Conservation (phyloP, 2,797 vertebrate genomes). For the Eulemur rubriventer region DNA sequence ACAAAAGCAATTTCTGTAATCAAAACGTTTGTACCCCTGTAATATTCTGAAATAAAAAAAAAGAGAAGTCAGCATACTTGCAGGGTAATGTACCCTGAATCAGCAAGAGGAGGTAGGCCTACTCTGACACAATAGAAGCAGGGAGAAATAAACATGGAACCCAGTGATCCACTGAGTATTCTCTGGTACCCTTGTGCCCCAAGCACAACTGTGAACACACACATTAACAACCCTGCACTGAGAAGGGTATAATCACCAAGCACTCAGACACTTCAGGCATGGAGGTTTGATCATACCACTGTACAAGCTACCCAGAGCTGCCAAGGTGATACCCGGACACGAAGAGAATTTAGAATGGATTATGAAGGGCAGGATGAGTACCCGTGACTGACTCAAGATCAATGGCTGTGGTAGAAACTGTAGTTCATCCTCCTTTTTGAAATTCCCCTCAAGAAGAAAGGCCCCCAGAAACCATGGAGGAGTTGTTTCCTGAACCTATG, state of each 20-base stretch:
- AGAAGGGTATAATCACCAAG: neutral
- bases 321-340: neutral
- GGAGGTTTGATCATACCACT: neutral
- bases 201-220: neutral
- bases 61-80: neutral
- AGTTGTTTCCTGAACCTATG: neutral
- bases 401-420: neutral
- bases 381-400: neutral
- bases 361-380: neutral
- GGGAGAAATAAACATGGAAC: neutral
- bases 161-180: neutral
- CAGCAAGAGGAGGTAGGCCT: neutral
- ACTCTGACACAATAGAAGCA: neutral
- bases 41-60: neutral
- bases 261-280: neutral
- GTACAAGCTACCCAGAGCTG: neutral
- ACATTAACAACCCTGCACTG: neutral
- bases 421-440: neutral
- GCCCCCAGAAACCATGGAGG: neutral
- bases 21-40: too few relatives aligned
- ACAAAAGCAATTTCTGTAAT: too few relatives aligned
- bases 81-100: neutral
- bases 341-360: neutral
- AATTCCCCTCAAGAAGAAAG: slow-evolving; percentile 19
- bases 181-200: neutral